Percentiles rank a stretch among this genome's conserved stretches.
These are phyloP conservation scores for Rana temporaria DNA, from an alignment of 2,113 vertebrate species.

Conservation along the genomic window DNA sequence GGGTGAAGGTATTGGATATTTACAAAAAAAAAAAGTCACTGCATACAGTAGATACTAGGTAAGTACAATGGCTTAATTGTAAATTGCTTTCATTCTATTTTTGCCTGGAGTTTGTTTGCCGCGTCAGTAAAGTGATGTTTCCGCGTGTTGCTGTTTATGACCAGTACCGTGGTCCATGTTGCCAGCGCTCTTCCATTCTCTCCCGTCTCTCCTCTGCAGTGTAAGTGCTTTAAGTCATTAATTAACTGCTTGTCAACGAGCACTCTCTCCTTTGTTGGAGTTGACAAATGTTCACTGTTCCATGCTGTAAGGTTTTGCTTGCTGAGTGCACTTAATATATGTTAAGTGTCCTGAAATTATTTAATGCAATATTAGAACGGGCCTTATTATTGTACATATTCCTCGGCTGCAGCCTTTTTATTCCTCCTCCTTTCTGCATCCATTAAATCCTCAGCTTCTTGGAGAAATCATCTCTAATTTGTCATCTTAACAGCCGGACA, in stretches of 20 bases:
- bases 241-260: slow-evolving; percentile 36
- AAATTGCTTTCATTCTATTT: too few species aligned
- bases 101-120: too few species aligned
- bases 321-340: slow-evolving; percentile 45
- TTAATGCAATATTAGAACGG: slow-evolving; percentile 43
- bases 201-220: neutral
- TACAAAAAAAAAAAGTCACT: too few species aligned
- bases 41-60: too few species aligned
- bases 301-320: slow-evolving; percentile 16
- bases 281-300: slow-evolving; percentile 30
- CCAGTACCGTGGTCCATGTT: neutral
- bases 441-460: slow-evolving; percentile 19
- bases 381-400: slow-evolving; percentile 18
- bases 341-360: slow-evolving; percentile 42
- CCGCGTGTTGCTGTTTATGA: neutral
- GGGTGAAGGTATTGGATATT: too few species aligned
- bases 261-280: slow-evolving; percentile 36
- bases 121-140: neutral
- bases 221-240: slow-evolving; percentile 43
- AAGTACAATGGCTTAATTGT: too few species aligned
- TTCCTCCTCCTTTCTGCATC: neutral
- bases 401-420: neutral
- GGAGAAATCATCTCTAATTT: slow-evolving; percentile 26
- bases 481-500: slow-evolving; percentile 7
- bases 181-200: too few species aligned